Percentiles rank a stretch among this genome's conserved stretches.
Conservation (phyloP, 2,113 vertebrate species). For the Hippoglossus stenolepis region DNA sequence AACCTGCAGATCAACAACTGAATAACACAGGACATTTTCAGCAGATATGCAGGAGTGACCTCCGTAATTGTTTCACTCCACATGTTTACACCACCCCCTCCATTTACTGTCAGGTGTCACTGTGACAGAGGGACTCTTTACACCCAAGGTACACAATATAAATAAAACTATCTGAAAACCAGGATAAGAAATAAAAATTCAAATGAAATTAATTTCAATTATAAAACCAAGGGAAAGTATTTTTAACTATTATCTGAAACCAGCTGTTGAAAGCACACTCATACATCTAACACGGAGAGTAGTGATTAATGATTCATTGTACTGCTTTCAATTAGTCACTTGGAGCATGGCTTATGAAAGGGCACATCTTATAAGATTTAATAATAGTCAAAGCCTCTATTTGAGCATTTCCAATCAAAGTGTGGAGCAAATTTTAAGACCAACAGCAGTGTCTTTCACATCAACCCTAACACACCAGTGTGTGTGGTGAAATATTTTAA, state of each 20-base stretch:
- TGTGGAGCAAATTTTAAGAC: constrained; percentile 11
- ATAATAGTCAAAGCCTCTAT: neutral
- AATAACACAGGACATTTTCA: constrained; percentile 29
- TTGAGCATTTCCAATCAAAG: constrained; percentile 12
- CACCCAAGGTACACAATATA: constrained; percentile 3
- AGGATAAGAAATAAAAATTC: neutral
- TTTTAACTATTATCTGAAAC: neutral
- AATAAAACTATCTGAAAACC: neutral
- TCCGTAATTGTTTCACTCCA: constrained; percentile 19
- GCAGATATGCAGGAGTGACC: constrained; percentile 11
- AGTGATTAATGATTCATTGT: neutral
- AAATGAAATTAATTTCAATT: neutral
- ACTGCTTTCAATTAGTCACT: neutral
- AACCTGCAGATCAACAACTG: neutral
- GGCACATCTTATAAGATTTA: neutral
- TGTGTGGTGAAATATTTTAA: constrained; percentile 45
- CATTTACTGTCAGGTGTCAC: constrained; percentile 34
- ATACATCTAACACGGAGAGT: neutral
- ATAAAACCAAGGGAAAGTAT: neutral
- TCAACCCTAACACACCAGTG: constrained; percentile 24
- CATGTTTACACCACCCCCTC: constrained; percentile 19
- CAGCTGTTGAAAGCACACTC: neutral
- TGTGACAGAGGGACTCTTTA: constrained; percentile 1
- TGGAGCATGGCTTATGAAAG: neutral
- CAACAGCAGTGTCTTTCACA: constrained; percentile 21